Evolutionary conservation across 2,888 invertebrate genomes (phyloP), one percentile per base, ranked within the genome.

Genomic region (Fissipunctia ypsillon): DNA sequence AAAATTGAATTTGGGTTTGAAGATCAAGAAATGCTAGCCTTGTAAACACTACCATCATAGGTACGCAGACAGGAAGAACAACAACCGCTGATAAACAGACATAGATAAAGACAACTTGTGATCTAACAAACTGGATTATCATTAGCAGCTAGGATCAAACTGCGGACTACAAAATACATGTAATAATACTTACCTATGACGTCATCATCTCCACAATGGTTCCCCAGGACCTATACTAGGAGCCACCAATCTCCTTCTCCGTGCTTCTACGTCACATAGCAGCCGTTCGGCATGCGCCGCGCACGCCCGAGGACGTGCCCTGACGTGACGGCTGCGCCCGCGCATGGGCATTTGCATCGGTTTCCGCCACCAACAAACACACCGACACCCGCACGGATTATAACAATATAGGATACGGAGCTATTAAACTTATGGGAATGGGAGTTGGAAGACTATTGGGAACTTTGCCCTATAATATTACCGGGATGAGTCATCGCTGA

Each of bases 321-420:
- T 76, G 69, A 83, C 84, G 84, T 73, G 80, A 67, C 60, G 71
- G 69, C 73, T 57, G 56, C 50, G 79, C 60, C 59, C 64, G 83
- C 78, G 65, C 67, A 85, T 75, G 76, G 78, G 70, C 83, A 87
- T 87, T 87, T 86, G 86, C 88, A 87, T 87, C 73, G 54, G 84
- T 86, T 87, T 87, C 87, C 87, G 87, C 83, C 81, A 85, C 85
- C 71, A 78, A 84, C 85, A 84, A 78, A 84, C 75, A 72, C 73
- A 84, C 84, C 74, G 84, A 75, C 81, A 74, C 78, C 64, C 70
- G 69, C 80, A 64, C 67, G 71, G 81, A 76, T 80, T 80, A 80
- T 84, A 68, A 80, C 84, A 67, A 84, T 84, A 84, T 83, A 81
- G 81, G 84, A 81, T 84, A 81, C 76, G 81, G 66, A 76, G 76